Conservation (phyloP, 2,113 vertebrate genomes). For the Cololabis saira region DNA sequence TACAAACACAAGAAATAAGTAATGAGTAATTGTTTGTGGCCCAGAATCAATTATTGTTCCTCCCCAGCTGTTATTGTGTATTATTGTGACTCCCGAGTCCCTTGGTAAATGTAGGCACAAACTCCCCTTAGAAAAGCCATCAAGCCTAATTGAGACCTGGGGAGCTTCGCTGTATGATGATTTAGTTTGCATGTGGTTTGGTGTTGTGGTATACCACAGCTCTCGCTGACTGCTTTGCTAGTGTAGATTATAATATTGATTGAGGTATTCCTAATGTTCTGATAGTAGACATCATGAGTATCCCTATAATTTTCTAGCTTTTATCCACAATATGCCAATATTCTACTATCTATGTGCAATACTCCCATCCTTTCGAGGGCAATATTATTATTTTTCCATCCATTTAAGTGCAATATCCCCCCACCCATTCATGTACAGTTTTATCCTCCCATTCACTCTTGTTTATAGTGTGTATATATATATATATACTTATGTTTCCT, state of each 20-base stretch:
- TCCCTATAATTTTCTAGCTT: neutral
- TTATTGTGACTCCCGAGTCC: too few species aligned
- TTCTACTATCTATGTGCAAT: too few species aligned
- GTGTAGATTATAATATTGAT: neutral
- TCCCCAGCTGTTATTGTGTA: conserved; percentile 71
- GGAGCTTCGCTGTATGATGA: conserved; percentile 43
- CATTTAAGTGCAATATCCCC: too few species aligned
- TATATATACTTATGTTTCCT: too few species aligned
- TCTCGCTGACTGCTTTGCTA: conserved; percentile 12
- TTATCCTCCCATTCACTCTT: too few species aligned
- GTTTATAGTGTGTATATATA: too few species aligned
- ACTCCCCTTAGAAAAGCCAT: conserved; percentile 78
- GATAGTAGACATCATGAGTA: neutral
- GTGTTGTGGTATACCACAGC: conserved; percentile 1
- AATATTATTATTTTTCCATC: too few species aligned
- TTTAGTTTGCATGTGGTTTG: conserved; percentile 32
- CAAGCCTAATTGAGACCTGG: conserved; percentile 81
- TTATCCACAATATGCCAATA: too few species aligned
- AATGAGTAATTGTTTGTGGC: conserved; percentile 76
- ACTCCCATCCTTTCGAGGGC: too few species aligned
- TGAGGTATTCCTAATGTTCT: neutral
- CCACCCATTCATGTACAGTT: too few species aligned
- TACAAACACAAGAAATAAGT: conserved; percentile 72
- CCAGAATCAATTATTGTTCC: conserved; percentile 72
- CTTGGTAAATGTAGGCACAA: conserved; percentile 70